Evolutionary conservation across 2,113 vertebrate species (phyloP), one percentile per base, ranked within the genome.

Genomic region (Sander vitreus): DNA sequence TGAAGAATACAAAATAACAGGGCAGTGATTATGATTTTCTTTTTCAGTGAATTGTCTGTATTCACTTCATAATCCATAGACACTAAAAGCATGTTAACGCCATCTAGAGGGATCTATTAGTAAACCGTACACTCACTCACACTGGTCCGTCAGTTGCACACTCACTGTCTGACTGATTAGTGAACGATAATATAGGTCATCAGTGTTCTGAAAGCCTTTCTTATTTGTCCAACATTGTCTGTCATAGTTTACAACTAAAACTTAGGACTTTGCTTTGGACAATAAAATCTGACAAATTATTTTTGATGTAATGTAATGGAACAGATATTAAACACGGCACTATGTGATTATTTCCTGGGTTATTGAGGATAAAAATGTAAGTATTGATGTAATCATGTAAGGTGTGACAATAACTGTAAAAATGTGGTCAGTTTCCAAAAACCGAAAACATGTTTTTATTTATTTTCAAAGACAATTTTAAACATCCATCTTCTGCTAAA

Each of bases 31-130:
- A 14, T 66, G 23, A 66, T 78, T 76, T 57, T 76, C 5, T 48
- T 55, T 58, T 76, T 68, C 47, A 30, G 33, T 76, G 10, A 55
- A 81, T 45, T 71, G 67, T 67, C 36, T 70, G 53, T 68, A 83
- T 87, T 81, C 68, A 79, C 65, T 75, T 84, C 71, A 84, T 72
- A 80, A 80, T 53, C 53, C 66, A 85, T 81, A 87, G 75, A 87
- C 27, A 71, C 72, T 76, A 25, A 83, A 91, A 92, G 94, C 90
- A 85, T 94, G 92, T 94, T 91, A 91, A 94, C 95, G 95, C 94
- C 95, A 95, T 91, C 95, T 95, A 94, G 94, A 95, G 95, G 95
- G 84, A 75, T 60, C 45, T 82, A 25, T 78, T 66, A 88, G 89
- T 80, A 95, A 87, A 80, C 84, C 73, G 30, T 76, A 75, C 11